Conservation (phyloP, 2,113 vertebrate species). For the Hystrix cristata region DNA sequence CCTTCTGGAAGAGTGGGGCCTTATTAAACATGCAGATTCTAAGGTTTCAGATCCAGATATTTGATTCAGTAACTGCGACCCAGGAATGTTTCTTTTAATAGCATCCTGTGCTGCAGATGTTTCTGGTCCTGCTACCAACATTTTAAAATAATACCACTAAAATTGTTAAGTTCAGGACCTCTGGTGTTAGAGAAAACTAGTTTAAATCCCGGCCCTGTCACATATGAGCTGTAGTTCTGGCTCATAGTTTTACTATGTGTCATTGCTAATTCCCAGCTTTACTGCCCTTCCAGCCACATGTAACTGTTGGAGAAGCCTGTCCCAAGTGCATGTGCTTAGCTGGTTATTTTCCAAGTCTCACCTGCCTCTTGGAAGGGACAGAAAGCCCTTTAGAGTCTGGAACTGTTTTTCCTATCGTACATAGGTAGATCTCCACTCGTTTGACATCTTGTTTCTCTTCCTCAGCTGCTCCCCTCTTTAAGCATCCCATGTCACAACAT, state of each 20-base stretch:
- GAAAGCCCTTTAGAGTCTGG: background rate
- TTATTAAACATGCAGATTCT: background rate
- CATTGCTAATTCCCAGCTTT: background rate
- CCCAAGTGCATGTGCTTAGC: background rate
- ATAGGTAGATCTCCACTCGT: background rate
- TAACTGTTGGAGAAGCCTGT: background rate
- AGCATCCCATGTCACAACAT: background rate
- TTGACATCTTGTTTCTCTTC: background rate
- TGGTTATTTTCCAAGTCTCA: background rate
- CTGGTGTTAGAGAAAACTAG: background rate
- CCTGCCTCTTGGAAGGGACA: background rate
- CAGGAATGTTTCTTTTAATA: slow-evolving; percentile 48
- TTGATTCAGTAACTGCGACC: background rate
- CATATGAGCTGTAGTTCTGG: background rate
- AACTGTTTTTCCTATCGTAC: background rate
- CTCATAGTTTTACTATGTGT: background rate
- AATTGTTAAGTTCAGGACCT: background rate
- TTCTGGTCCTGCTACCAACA: background rate
- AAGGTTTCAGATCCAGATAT: background rate
- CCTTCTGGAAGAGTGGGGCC: background rate
- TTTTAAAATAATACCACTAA: background rate
- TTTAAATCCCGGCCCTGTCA: background rate
- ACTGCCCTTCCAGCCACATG: background rate
- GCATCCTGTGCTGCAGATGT: background rate
- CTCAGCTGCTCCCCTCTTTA: background rate